Base-by-base conservation (phyloP, 2,888 invertebrate species). In the Anthrax anthrax region DNA sequence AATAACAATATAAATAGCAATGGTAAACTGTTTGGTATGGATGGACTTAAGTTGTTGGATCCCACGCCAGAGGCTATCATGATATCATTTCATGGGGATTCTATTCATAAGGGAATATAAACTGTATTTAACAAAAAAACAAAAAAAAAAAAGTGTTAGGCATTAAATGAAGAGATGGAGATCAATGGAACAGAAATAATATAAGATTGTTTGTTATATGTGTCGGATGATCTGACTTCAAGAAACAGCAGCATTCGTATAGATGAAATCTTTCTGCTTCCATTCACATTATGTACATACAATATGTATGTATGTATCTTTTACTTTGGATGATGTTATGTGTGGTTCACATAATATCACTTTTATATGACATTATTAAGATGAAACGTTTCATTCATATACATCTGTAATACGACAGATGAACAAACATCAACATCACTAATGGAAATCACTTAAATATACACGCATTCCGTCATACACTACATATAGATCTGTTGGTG, bases 171-270 rank as follows among this genome's bases (percentile, higher is more conserved):
- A 32, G 29, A 32, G 29, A 32, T 32, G 29, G 46, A 41, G 46
- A 46, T 46, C 46, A 42, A 46, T 46, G 46, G 29, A 46, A 46
- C 46, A 46, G 41, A 46, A 46, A 41, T 46, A 46, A 46, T 42
- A 42, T 37, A 37, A 41, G 46, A 37, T 12, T 32, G 29, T 12
- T 23, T 23, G 23, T 23, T 23, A 23, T 32, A 32, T 32, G 23
- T 27, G 29, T 32, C 29, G 29, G 29, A n/a, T n/a, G n/a, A 32
- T 32, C 29, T 32, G 29, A 32, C 29, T 12, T 9, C 29, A 32
- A 32, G 2, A 32, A 23, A 23, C 4, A n/a, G 8, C 4, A 23
- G 8, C 23, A 23, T 4, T 6, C 23, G 23, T 23, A 6, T 8
- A 23, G 23, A 23, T 23, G 23, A 8, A 23, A 8, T 23, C 4